A percentile compares a stretch with the other conserved stretches of the same genome.
These are phyloP conservation scores for Limenitis camilla DNA, from an alignment of 2,888 invertebrate species.

Conservation along the genomic window DNA sequence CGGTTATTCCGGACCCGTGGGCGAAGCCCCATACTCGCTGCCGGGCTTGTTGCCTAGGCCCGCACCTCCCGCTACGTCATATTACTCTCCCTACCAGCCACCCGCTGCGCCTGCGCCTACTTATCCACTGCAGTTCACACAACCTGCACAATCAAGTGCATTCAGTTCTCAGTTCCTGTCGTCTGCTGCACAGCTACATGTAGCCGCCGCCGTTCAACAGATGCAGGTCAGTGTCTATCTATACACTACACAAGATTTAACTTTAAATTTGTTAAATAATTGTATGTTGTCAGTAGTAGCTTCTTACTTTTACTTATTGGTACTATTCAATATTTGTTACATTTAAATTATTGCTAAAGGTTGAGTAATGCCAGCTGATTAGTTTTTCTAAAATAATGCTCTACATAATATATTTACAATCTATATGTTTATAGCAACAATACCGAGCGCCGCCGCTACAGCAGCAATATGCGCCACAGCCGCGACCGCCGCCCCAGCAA, in stretches of 20 bases:
- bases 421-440: slow-evolving; percentile 39
- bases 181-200: slow-evolving; percentile 52
- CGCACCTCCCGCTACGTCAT: slow-evolving; percentile 64
- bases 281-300: too few relatives aligned
- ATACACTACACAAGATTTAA: too few relatives aligned
- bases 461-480: slow-evolving; percentile 62
- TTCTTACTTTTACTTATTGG: too few relatives aligned
- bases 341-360: too few relatives aligned
- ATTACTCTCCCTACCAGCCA: slow-evolving; percentile 69
- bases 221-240: slow-evolving; percentile 58
- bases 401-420: neutral
- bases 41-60: slow-evolving; percentile 64
- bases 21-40: slow-evolving; percentile 62
- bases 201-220: slow-evolving; percentile 62
- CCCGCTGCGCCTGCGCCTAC: slow-evolving; percentile 72
- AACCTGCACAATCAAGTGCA: slow-evolving; percentile 72
- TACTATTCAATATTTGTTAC: too few relatives aligned
- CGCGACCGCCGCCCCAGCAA: slow-evolving; percentile 53
- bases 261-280: too few relatives aligned
- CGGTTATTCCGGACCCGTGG: slow-evolving; percentile 63
- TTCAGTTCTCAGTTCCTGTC: slow-evolving; percentile 65
- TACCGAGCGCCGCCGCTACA: slow-evolving; percentile 65
- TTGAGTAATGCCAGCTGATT: too few relatives aligned
- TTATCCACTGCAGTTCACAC: slow-evolving; percentile 77
- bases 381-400: too few relatives aligned